Conservation (phyloP, 2,113 vertebrate species). For the Limnothrissa miodon region DNA sequence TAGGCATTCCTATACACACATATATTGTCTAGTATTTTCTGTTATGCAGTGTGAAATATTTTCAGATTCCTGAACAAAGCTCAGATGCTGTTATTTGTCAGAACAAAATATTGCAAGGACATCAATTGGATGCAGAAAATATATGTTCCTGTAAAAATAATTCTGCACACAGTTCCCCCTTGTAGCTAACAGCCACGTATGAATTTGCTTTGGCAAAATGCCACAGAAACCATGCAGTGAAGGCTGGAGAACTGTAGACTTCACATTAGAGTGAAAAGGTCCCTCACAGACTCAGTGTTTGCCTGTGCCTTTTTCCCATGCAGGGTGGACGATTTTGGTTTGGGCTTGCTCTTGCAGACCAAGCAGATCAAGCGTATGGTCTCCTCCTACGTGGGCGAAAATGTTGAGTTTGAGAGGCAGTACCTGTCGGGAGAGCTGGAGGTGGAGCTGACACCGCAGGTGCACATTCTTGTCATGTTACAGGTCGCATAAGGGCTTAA, state of each 20-base stretch:
- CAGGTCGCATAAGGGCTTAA: background rate
- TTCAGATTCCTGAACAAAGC: background rate
- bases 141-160: no score
- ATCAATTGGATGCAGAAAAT: no score
- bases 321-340: slow-evolving; percentile 94
- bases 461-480: slow-evolving; percentile 51
- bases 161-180: no score
- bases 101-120: background rate
- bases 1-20: background rate
- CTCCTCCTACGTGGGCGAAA: slow-evolving; percentile 96
- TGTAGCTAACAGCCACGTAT: background rate
- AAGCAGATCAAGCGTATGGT: slow-evolving; percentile 98
- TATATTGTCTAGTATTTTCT: background rate
- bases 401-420: slow-evolving; percentile 93
- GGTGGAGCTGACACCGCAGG: slow-evolving; percentile 95
- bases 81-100: background rate
- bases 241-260: background rate
- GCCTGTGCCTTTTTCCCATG: slow-evolving; percentile 12
- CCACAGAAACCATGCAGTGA: background rate
- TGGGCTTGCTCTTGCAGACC: slow-evolving; percentile 87
- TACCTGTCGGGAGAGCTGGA: slow-evolving; percentile 92
- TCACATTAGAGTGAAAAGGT: background rate
- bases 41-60: background rate
- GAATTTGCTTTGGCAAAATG: background rate
- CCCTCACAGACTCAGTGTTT: background rate